Evolutionary conservation across 2,888 invertebrate species (phyloP).

Genomic region (Phortica magna): DNA sequence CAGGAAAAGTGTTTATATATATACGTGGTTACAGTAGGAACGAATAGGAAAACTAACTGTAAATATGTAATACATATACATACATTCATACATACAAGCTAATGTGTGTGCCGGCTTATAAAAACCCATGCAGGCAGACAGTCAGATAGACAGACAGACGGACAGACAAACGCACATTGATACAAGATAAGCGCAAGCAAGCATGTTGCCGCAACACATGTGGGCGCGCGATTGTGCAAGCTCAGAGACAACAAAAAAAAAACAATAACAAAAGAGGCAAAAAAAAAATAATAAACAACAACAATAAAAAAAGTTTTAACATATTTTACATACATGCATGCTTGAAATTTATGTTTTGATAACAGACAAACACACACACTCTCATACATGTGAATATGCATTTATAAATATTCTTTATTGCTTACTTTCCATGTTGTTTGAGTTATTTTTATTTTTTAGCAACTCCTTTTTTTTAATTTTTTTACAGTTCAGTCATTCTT

Average conservation of each 20-base stretch:
- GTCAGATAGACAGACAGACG: conserved; percentile 5
- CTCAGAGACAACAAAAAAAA: background rate
- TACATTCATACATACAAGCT: conserved; percentile 28
- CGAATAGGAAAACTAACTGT: background rate
- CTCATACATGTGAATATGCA: background rate
- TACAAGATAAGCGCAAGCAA: conserved; percentile 30
- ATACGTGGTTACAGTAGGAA: conserved; percentile 17
- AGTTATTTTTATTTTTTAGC: background rate
- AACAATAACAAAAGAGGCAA: background rate
- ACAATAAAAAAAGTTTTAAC: conserved; percentile 11
- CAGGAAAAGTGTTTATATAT: conserved; percentile 30
- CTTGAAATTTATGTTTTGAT: conserved; percentile 28
- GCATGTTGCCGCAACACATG: background rate
- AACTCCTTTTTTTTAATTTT: background rate
- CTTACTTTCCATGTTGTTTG: background rate
- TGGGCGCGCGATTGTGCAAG: too few species aligned
- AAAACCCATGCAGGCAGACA: background rate
- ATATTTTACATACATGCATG: background rate
- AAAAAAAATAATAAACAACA: conserved; percentile 15
- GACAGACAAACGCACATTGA: conserved; percentile 20
- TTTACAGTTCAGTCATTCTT: too few species aligned
- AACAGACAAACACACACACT: background rate
- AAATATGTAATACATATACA: conserved; percentile 5
- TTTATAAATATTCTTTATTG: background rate
- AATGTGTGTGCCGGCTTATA: conserved; percentile 21